These are phyloP conservation scores for Uropsilus gracilis DNA, from an alignment of 2,113 vertebrate genomes.

Conservation along the genomic window DNA sequence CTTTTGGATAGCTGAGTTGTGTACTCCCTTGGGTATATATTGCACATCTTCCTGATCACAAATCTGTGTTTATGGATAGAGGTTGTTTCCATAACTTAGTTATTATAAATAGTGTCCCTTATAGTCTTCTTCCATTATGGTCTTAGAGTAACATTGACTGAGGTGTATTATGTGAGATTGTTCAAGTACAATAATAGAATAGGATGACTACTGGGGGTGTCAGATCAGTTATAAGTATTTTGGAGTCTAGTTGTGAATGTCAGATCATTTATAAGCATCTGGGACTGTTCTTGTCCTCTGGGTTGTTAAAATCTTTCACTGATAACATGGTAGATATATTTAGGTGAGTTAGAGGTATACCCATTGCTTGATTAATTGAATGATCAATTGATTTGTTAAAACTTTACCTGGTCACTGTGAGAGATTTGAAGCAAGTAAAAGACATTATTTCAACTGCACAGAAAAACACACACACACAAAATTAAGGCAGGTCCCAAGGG, in stretches of 20 bases:
- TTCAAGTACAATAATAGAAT: too few relatives aligned
- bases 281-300: neutral
- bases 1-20: too few relatives aligned
- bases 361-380: neutral
- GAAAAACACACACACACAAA: neutral
- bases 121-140: too few relatives aligned
- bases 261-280: neutral
- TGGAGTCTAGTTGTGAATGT: neutral
- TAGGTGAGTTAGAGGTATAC: neutral
- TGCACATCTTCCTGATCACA: too few relatives aligned
- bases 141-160: too few relatives aligned
- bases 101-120: too few relatives aligned
- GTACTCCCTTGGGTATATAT: too few relatives aligned
- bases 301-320: neutral
- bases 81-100: too few relatives aligned
- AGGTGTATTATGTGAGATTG: too few relatives aligned
- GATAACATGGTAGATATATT: neutral
- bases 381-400: neutral
- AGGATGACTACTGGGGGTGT: neutral
- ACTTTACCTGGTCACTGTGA: neutral
- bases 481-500: conserved; percentile 12
- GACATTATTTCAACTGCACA: neutral
- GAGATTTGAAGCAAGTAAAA: neutral
- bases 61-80: too few relatives aligned
- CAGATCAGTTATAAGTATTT: neutral